Percentiles rank a stretch among this genome's conserved stretches.
These are phyloP conservation scores for Hemithea aestivaria DNA, from an alignment of 2,888 invertebrate genomes.

Conservation along the genomic window DNA sequence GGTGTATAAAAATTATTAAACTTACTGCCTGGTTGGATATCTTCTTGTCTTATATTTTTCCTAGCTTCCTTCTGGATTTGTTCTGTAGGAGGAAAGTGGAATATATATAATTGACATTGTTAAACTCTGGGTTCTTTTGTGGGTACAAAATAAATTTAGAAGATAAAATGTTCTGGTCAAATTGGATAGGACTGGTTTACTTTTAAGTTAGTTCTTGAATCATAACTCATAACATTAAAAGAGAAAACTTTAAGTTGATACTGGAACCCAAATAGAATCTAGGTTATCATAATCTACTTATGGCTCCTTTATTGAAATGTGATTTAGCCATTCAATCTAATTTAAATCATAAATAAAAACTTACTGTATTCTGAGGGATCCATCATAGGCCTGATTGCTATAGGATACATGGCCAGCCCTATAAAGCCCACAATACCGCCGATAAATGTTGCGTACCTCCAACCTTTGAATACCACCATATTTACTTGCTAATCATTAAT, in stretches of 20 bases:
- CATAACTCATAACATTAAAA: too few species aligned
- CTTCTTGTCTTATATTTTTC: constrained; percentile 76
- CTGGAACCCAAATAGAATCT: too few species aligned
- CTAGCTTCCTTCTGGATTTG: constrained; percentile 72
- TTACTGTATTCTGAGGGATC: constrained; percentile 82
- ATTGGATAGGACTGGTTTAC: too few species aligned
- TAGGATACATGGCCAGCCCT: constrained; percentile 77
- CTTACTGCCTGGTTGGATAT: constrained; percentile 82
- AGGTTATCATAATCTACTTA: too few species aligned
- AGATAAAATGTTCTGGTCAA: too few species aligned
- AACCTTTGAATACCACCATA: constrained; percentile 57
- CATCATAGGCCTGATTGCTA: constrained; percentile 81
- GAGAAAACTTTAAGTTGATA: too few species aligned
- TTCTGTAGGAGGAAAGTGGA: constrained; percentile 56
- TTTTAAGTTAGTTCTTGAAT: too few species aligned
- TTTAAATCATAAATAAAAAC: constrained; percentile 31
- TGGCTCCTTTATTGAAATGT: too few species aligned
- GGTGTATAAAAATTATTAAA: constrained; percentile 15
- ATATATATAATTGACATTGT: too few species aligned
- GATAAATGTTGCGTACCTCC: constrained; percentile 75
- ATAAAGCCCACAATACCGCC: constrained; percentile 76
- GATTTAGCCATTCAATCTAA: too few species aligned
- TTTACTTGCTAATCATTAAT: not conserved
- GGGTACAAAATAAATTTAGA: too few species aligned
- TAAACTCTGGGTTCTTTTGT: too few species aligned